Conservation (phyloP, 1,140 invertebrate species). For the Holotrichia oblita region DNA sequence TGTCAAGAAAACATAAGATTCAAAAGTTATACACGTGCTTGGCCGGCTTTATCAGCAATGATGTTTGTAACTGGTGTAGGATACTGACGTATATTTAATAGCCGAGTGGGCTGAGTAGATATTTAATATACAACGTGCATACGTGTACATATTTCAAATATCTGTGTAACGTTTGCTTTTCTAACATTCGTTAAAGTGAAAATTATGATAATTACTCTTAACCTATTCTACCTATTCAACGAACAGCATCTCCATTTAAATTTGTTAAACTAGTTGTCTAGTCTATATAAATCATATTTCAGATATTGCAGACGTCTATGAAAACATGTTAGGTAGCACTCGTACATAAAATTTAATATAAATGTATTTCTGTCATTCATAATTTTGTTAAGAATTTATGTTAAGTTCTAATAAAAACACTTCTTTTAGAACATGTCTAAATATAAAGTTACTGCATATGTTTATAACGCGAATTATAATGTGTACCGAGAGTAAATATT, state of each 20-base stretch:
- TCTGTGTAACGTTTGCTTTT: constrained; percentile 1
- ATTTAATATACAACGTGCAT: background rate
- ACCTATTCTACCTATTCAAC: background rate
- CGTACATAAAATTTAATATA: too few relatives aligned
- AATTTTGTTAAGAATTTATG: too few relatives aligned
- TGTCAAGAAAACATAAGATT: background rate
- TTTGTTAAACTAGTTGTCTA: too few relatives aligned
- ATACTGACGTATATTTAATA: constrained; percentile 22
- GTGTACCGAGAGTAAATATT: background rate
- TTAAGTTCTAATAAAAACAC: too few relatives aligned
- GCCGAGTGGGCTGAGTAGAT: background rate
- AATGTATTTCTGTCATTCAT: too few relatives aligned
- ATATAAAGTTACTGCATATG: background rate
- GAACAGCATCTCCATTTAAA: background rate
- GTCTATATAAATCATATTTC: too few relatives aligned
- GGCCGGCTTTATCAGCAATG: background rate
- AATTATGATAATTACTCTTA: constrained; percentile 16
- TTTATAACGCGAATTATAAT: background rate
- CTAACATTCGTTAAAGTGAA: background rate
- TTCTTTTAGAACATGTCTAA: too few relatives aligned
- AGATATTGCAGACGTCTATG: too few relatives aligned
- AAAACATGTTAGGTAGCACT: too few relatives aligned
- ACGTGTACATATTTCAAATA: background rate
- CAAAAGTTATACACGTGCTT: background rate
- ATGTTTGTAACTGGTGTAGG: background rate